Percentiles rank a stretch among this genome's conserved stretches.
These are phyloP conservation scores for Trypoxylon attenuatum DNA, from an alignment of 2,888 invertebrate genomes.

Conservation along the genomic window DNA sequence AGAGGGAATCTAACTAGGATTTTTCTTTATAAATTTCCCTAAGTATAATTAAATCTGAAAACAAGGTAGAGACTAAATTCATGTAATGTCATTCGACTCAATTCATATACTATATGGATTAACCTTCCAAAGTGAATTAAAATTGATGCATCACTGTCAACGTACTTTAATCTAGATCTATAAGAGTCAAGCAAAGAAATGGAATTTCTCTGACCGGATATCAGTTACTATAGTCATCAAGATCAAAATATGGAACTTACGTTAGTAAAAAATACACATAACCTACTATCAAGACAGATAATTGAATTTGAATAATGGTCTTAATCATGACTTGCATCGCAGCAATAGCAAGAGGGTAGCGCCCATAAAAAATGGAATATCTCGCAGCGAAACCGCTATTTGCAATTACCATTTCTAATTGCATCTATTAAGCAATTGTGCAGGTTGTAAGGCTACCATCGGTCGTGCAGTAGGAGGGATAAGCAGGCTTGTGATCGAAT, in stretches of 20 bases:
- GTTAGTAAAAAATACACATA: no score
- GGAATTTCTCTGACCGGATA: no score
- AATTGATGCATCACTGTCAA: conserved; percentile 15
- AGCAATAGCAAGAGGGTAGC: not conserved
- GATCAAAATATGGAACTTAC: no score
- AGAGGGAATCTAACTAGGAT: no score
- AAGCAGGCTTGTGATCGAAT: conserved; percentile 18
- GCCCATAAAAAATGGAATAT: conserved; percentile 17
- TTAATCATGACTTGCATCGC: conserved; percentile 19
- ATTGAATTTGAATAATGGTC: conserved; percentile 22
- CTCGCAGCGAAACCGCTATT: conserved; percentile 29
- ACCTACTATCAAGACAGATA: conserved; percentile 12
- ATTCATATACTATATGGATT: no score
- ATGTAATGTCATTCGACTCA: no score
- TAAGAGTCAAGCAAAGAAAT: no score
- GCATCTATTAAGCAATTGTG: conserved; percentile 49
- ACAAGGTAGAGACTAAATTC: no score
- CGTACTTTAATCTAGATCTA: no score
- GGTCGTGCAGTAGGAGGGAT: conserved; percentile 28
- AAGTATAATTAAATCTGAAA: no score
- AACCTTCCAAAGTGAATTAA: conserved; percentile 1
- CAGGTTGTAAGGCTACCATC: conserved; percentile 22
- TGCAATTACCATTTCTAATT: conserved; percentile 54
- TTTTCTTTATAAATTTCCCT: no score
- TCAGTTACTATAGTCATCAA: no score